These are phyloP conservation scores for Alfaro cultratus DNA, from an alignment of 2,797 vertebrate genomes.

Conservation along the genomic window DNA sequence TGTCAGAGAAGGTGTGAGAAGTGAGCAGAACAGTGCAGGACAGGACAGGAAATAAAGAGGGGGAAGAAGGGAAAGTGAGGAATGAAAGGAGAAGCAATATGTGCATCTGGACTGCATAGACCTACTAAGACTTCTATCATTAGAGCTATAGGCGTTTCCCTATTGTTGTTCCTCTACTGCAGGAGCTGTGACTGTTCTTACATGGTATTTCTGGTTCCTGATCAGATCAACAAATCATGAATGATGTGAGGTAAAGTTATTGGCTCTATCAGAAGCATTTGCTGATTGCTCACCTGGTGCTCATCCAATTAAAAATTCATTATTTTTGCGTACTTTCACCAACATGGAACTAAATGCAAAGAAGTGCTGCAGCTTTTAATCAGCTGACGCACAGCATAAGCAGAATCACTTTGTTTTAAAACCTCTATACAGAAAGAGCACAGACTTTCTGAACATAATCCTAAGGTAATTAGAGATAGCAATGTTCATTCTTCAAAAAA, in stretches of 20 bases:
- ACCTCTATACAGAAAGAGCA: background rate
- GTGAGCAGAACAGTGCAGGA: slow-evolving; percentile 24
- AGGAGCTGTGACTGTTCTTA: background rate
- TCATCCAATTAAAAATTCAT: background rate
- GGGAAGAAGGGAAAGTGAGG: background rate
- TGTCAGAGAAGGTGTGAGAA: slow-evolving; percentile 62
- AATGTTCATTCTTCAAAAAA: background rate
- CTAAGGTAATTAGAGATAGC: background rate
- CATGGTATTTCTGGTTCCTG: background rate
- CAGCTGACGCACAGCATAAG: background rate
- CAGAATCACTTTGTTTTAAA: background rate
- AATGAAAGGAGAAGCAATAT: background rate
- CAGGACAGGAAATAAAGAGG: background rate
- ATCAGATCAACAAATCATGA: background rate
- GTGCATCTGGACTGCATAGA: background rate
- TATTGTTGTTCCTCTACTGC: background rate
- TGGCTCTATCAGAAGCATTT: background rate
- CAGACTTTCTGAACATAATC: background rate
- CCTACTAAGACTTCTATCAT: background rate
- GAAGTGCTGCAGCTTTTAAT: background rate
- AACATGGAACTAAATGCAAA: background rate
- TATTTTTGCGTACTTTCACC: background rate
- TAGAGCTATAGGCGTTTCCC: no score
- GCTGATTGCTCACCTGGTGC: background rate
- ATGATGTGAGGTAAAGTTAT: background rate